These are phyloP conservation scores for Octonoba sinensis DNA, from an alignment of 2,888 invertebrate species.

Conservation along the genomic window DNA sequence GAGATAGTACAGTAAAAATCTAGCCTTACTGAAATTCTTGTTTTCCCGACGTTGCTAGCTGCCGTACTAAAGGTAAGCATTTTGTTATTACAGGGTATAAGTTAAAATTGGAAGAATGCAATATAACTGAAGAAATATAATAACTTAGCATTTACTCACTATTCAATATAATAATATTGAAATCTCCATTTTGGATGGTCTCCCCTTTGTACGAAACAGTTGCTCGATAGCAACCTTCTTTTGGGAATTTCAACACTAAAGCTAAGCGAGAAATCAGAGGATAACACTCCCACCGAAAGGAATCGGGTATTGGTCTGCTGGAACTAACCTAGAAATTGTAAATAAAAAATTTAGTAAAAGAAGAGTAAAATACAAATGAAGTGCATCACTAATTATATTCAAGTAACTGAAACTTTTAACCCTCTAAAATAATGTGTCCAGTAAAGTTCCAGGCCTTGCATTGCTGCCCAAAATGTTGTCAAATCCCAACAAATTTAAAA, in stretches of 20 bases:
- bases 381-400: too few relatives aligned
- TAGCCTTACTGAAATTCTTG: too few relatives aligned
- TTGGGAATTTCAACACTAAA: constrained; percentile 78
- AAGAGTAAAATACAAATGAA: neutral
- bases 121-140: neutral
- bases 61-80: too few relatives aligned
- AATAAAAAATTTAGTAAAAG: too few relatives aligned
- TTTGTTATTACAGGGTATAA: neutral
- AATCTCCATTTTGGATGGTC: constrained; percentile 88
- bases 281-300: constrained; percentile 65
- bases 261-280: constrained; percentile 61
- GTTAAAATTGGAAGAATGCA: neutral
- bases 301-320: constrained; percentile 58
- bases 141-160: constrained; percentile 75
- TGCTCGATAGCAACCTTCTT: constrained; percentile 86
- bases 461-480: too few relatives aligned
- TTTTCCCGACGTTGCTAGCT: too few relatives aligned
- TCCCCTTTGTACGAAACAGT: constrained; percentile 82
- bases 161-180: constrained; percentile 90
- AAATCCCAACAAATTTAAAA: too few relatives aligned
- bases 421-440: too few relatives aligned
- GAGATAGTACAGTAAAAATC: too few relatives aligned
- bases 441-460: too few relatives aligned
- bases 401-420: too few relatives aligned
- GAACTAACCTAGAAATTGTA: constrained; percentile 73